phyloP scores from a whole-genome alignment of 2,797 vertebrate species.

The Telmatherina bonti region DNA sequence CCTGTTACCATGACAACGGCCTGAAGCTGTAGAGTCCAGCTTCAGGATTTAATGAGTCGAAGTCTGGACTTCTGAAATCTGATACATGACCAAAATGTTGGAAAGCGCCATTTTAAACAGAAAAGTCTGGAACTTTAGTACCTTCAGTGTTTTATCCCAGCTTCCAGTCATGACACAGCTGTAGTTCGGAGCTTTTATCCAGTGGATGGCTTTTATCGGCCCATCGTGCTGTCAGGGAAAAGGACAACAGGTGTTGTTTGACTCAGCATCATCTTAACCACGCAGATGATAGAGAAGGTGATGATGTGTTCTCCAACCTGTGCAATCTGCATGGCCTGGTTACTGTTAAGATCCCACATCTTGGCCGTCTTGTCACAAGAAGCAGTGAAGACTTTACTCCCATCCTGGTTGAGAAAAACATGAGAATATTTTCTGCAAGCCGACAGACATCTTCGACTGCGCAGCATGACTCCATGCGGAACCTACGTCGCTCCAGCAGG shows the following conservation, averaged over 20 bases:
- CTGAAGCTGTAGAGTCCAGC: not conserved
- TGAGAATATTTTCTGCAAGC: slow-evolving; percentile 6
- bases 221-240: slow-evolving; percentile 89
- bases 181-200: slow-evolving; percentile 99
- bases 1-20: not conserved
- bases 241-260: not conserved
- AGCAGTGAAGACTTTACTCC: slow-evolving; percentile 98
- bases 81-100: not conserved
- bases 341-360: slow-evolving; percentile 99
- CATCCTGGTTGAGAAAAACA: slow-evolving; percentile 85
- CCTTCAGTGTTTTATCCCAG: slow-evolving; percentile 99
- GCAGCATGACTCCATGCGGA: not conserved
- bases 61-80: not conserved
- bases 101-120: not conserved
- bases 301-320: slow-evolving; percentile 82
- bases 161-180: slow-evolving; percentile 98
- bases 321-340: slow-evolving; percentile 98
- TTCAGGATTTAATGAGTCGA: no score
- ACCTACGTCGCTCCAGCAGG: slow-evolving; percentile 97
- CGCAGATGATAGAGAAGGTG: not conserved
- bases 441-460: not conserved
- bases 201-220: slow-evolving; percentile 95
- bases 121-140: slow-evolving; percentile 47
- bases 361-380: slow-evolving; percentile 99
- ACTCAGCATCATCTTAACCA: not conserved